Base-by-base conservation (phyloP, 2,797 vertebrate genomes). In the Acanthurus tractus region DNA sequence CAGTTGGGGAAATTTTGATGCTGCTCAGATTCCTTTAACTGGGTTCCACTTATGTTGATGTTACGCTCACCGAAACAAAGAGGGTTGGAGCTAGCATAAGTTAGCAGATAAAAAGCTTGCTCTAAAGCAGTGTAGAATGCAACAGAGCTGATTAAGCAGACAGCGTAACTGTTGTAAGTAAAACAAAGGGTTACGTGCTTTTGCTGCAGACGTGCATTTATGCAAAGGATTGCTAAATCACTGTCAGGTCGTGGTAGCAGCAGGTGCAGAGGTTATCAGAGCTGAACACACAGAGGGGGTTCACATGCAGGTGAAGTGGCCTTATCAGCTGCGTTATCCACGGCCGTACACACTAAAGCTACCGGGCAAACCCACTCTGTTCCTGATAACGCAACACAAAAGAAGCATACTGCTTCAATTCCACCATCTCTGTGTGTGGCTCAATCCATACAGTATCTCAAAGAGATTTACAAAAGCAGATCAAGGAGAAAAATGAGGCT, bases 301-400 rank as follows among this genome's bases (percentile, higher is more conserved):
- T 93, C 92, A 93, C 63, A 56, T 56, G 52, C 83, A 89, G 92
- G 92, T 92, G 87, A 92, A 86, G 76, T 50, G 55, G 6, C 44
- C 22, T 70, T 76, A 84, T 84, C 85, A 79, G 49, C 59, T 76
- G 23, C 52, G 17, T 76, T 88, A 87, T 85, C 75, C 18, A 34
- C 1, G 44, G 57, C 73, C 73, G 46, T 44, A 72, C 53, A 70
- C 23, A 75, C 67, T 45, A 65, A 63, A 57, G 65, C 79, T 89
- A 67, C 70, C 14, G 55, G 8, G 73, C 11, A 34, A 86, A 84
- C 70, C 69, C 46, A 64, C 74, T 63, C 62, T 53, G 15, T 42
- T 62, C 38, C 79, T 80, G 86, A 86, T 86, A 86, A 17, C 63
- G 50, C 1, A 40, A 10, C 52, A 23, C 29, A 8, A 10, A 61